Percentiles rank a stretch among this genome's conserved stretches.
Conservation (phyloP, 2,113 vertebrate species). For the Coracopsis vasa region DNA sequence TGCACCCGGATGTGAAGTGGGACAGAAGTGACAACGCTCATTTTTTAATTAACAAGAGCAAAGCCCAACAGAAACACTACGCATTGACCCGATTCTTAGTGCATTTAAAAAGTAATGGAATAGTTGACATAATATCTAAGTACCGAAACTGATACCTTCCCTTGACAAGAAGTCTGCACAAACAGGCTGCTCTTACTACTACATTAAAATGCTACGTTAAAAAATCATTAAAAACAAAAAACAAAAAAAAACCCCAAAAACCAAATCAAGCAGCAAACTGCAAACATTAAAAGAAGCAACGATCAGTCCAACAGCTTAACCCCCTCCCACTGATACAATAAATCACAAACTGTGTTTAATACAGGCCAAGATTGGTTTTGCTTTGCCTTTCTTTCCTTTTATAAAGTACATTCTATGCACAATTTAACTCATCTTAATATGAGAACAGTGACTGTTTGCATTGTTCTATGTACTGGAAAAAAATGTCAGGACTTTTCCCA, state of each 20-base stretch:
- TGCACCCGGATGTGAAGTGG: not conserved
- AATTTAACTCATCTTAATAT: constrained; percentile 13
- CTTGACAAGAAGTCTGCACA: not conserved
- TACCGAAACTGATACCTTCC: not conserved
- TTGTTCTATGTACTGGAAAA: not conserved
- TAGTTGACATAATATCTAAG: not conserved
- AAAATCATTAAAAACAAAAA: not conserved
- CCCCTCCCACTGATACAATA: not conserved
- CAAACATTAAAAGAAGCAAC: not conserved
- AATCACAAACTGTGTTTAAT: not conserved
- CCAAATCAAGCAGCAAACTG: not conserved
- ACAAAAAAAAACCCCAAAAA: not conserved
- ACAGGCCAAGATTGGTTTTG: not conserved
- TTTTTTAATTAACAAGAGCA: not conserved
- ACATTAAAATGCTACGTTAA: not conserved
- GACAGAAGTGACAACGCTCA: not conserved
- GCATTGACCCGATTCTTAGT: not conserved
- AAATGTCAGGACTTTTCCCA: not conserved
- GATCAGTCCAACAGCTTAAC: not conserved
- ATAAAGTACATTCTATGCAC: not conserved
- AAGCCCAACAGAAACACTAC: not conserved
- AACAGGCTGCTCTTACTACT: not conserved
- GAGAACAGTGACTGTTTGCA: not conserved
- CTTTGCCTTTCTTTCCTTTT: not conserved
- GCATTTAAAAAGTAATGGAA: not conserved